A percentile compares a stretch with the other conserved stretches of the same genome.
phyloP scores from a whole-genome alignment of 2,797 vertebrate species.

The Gymnoscopelus braueri region DNA sequence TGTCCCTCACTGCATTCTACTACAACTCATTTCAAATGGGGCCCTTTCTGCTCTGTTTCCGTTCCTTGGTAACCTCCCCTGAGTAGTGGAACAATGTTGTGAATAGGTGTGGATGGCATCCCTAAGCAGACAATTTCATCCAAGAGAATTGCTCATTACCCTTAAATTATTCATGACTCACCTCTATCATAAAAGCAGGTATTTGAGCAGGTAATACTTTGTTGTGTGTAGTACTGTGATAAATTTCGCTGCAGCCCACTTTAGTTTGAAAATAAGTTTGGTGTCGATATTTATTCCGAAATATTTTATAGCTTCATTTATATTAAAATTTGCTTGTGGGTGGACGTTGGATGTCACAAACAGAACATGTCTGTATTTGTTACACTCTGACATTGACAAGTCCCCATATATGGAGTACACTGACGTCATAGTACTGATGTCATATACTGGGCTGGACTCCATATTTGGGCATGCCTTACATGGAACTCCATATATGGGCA shows the following conservation, averaged over 20 bases:
- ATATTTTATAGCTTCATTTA: too few species aligned
- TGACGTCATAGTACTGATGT: too few species aligned
- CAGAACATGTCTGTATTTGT: too few species aligned
- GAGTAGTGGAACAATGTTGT: constrained; percentile 66
- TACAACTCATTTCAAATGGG: constrained; percentile 57
- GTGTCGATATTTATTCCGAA: too few species aligned
- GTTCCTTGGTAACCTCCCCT: constrained; percentile 51
- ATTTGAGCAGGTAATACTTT: constrained; percentile 24
- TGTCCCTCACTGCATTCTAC: constrained; percentile 36
- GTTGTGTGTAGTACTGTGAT: constrained; percentile 14
- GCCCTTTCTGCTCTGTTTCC: constrained; percentile 35
- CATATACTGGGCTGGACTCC: too few species aligned
- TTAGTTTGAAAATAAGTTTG: constrained; percentile 1
- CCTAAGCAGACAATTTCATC: constrained; percentile 46
- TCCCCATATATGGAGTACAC: too few species aligned
- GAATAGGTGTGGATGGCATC: constrained; percentile 70
- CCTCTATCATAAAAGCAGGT: constrained; percentile 6
- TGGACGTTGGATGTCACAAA: too few species aligned
- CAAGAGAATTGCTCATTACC: constrained; percentile 47
- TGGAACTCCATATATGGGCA: too few species aligned
- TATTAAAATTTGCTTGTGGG: too few species aligned
- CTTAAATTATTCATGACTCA: constrained; percentile 6
- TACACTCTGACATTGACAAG: too few species aligned
- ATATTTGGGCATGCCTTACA: too few species aligned
- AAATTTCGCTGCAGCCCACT: not conserved